A percentile compares a stretch with the other conserved stretches of the same genome.
Conservation (phyloP, 2,113 vertebrate species). For the Fulica atra region DNA sequence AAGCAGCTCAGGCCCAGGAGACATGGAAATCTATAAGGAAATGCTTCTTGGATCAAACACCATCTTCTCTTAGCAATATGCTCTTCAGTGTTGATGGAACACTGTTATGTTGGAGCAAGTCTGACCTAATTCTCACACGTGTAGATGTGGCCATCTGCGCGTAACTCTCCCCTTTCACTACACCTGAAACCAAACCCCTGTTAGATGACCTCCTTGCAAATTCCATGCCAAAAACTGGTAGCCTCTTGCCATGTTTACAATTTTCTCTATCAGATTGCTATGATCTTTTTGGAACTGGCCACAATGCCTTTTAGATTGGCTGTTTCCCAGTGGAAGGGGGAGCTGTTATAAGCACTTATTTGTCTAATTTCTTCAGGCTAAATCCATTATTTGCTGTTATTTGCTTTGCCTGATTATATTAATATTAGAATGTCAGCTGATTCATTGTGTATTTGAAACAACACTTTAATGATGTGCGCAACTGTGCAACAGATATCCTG, state of each 20-base stretch:
- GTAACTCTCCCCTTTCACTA: neutral
- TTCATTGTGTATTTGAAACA: neutral
- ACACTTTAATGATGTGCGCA: neutral
- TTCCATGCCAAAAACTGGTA: neutral
- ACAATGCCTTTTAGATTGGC: neutral
- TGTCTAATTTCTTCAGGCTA: neutral
- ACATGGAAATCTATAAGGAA: neutral
- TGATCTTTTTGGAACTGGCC: neutral
- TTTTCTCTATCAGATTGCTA: neutral
- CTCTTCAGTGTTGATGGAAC: neutral
- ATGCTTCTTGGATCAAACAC: neutral
- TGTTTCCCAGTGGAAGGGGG: neutral
- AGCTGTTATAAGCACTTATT: neutral
- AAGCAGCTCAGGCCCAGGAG: neutral
- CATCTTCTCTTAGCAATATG: neutral
- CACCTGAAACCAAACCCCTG: accelerated
- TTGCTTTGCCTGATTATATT: neutral
- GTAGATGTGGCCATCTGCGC: neutral
- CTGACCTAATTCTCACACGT: neutral
- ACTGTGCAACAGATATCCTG: neutral
- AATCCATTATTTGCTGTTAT: neutral
- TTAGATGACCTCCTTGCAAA: neutral
- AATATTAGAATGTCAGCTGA: neutral
- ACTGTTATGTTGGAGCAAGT: neutral
- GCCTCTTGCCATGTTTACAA: neutral